These are phyloP conservation scores for Phortica variegata DNA, from an alignment of 1,140 invertebrate species.

Conservation along the genomic window DNA sequence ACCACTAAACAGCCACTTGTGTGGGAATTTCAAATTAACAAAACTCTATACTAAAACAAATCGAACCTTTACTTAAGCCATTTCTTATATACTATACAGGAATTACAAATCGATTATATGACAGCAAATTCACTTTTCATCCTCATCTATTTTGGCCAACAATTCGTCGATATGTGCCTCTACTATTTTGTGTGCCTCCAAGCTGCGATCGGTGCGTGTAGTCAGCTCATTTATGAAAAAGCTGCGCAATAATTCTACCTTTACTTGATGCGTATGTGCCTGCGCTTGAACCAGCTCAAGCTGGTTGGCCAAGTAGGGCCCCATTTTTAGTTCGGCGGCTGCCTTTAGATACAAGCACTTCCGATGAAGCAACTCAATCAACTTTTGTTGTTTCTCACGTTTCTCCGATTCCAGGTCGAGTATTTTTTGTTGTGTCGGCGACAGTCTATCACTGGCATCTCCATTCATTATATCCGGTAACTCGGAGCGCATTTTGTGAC, in stretches of 20 bases:
- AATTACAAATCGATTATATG: not conserved
- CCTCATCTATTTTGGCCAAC: not conserved
- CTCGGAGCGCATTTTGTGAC: conserved; percentile 25
- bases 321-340: conserved; percentile 37
- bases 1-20: not conserved
- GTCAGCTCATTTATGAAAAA: conserved; percentile 28
- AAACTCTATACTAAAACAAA: too few species aligned
- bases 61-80: not conserved
- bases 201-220: conserved; percentile 34
- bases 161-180: conserved; percentile 36
- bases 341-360: conserved; percentile 34
- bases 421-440: conserved; percentile 28
- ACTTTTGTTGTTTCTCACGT: conserved; percentile 19
- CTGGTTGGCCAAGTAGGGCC: conserved; percentile 32
- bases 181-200: conserved; percentile 39
- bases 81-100: not conserved
- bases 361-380: conserved; percentile 15
- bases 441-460: not conserved
- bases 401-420: conserved; percentile 33
- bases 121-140: not conserved
- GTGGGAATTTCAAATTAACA: conserved; percentile 5
- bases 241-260: conserved; percentile 31
- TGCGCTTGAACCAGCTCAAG: conserved; percentile 32
- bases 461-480: conserved; percentile 22
- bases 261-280: conserved; percentile 31